These are phyloP conservation scores for Dipodomys ordii DNA, from an alignment of 2,113 vertebrate species.

Conservation along the genomic window DNA sequence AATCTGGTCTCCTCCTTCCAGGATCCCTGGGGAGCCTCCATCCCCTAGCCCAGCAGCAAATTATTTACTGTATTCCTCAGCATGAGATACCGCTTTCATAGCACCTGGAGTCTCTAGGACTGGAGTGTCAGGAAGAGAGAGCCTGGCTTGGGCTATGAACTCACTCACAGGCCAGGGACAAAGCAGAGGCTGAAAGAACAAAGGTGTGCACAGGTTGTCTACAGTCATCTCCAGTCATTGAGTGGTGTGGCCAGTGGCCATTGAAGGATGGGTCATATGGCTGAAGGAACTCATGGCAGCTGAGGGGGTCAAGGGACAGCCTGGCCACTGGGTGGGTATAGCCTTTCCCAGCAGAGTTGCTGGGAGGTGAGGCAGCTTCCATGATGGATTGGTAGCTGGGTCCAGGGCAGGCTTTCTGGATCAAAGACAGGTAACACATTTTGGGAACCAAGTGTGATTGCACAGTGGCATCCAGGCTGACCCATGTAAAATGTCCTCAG, in stretches of 20 bases:
- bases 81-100: not conserved
- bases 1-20: not conserved
- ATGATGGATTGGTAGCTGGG: rapidly evolving
- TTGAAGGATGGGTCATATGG: not conserved
- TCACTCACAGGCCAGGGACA: rapidly evolving
- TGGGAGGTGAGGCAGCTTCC: not conserved
- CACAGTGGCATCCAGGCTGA: not conserved
- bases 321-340: too few species aligned
- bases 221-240: not conserved
- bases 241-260: not conserved
- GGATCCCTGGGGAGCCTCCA: not conserved
- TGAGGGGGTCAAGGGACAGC: not conserved
- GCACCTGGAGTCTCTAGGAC: not conserved
- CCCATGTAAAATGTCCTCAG: not conserved
- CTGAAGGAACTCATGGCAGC: not conserved
- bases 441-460: not conserved
- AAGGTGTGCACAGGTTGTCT: not conserved
- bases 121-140: rapidly evolving
- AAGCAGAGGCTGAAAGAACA: not conserved
- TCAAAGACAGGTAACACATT: not conserved
- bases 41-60: not conserved
- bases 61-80: not conserved
- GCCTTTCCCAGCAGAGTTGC: not conserved
- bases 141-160: not conserved
- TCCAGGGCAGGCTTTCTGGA: not conserved